Base-by-base conservation (phyloP, 2,888 invertebrate species). In the Loripinus fragilis region DNA sequence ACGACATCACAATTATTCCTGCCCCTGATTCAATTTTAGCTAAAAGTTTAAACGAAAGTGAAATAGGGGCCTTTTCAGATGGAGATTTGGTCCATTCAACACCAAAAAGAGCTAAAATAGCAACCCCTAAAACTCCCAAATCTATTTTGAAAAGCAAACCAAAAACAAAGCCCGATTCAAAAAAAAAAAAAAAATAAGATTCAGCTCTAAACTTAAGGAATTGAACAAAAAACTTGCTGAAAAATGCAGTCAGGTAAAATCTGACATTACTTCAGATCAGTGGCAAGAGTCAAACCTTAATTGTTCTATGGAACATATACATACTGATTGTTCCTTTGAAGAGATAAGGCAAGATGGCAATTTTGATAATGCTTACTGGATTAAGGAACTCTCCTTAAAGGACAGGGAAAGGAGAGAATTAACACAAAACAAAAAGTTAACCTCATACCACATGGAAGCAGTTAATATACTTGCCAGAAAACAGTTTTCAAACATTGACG, bases 391-490 rank as follows among this genome's bases (percentile, higher is more conserved):
- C 15, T n/a, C 12, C 0, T 20, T 73, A 15, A 42, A 38, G 0
- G 20, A 15, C 3, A n/a, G 64, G 1, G 70, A 78, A 20, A 42
- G 50, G 65, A 25, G 23, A 17, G 2, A 2, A 0, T 30, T 78
- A 12, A 45, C 12, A 0, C 41, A 52, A 10, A 69, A 70, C 12
- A 28, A 41, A 3, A 73, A 73, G 73, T 25, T 78, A 8, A 69
- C 38, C 33, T 78, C 78, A 41, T 35, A 70, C 20, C 73, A 73
- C 23, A 78, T 78, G 65, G 73, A 78, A 33, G 70, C 78, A 15
- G 78, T 78, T 0, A 78, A 73, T 42, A 70, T n/a, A 48, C 10
- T 78, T 28, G 45, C 73, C 20, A 48, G 72, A 65, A 35, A 73
- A 38, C 65, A 73, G 25, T 55, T 55, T 55, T 15, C 23, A 55